A percentile compares a stretch with the other conserved stretches of the same genome.
These are phyloP conservation scores for Temnothorax ravouxi DNA, from an alignment of 2,888 invertebrate genomes.

Conservation along the genomic window DNA sequence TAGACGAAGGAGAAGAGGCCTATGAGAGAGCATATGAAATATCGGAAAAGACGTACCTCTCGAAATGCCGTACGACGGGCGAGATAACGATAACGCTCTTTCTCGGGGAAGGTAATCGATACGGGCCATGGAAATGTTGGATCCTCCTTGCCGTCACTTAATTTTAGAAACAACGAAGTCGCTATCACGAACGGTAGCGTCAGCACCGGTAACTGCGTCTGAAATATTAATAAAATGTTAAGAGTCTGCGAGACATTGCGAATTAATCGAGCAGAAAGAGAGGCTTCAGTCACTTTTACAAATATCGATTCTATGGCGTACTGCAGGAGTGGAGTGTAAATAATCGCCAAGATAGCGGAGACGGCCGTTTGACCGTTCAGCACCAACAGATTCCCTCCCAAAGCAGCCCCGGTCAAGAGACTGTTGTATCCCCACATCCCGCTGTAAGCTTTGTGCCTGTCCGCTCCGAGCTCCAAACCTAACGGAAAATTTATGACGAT, in stretches of 20 bases:
- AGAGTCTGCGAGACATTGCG: not conserved
- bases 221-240: conserved; percentile 12
- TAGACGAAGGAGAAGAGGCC: not conserved
- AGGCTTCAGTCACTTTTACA: conserved; percentile 74
- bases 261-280: not conserved
- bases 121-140: conserved; percentile 78
- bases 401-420: conserved; percentile 84
- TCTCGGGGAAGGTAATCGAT: conserved; percentile 83
- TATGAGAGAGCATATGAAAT: conserved; percentile 9
- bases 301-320: conserved; percentile 80
- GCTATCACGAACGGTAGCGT: conserved; percentile 84
- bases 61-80: conserved; percentile 54
- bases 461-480: conserved; percentile 78
- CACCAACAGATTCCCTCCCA: conserved; percentile 85
- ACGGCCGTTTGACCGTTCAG: conserved; percentile 83
- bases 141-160: conserved; percentile 77
- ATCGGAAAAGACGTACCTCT: conserved; percentile 51
- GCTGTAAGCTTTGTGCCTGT: conserved; percentile 81
- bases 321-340: conserved; percentile 84
- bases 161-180: conserved; percentile 83
- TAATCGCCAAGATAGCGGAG: conserved; percentile 81
- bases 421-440: conserved; percentile 87
- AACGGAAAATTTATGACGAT: not conserved
- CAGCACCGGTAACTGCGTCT: conserved; percentile 81
- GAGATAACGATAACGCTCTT: conserved; percentile 80